phyloP scores from a whole-genome alignment of 2,797 vertebrate species.

The Florisuga fusca region DNA sequence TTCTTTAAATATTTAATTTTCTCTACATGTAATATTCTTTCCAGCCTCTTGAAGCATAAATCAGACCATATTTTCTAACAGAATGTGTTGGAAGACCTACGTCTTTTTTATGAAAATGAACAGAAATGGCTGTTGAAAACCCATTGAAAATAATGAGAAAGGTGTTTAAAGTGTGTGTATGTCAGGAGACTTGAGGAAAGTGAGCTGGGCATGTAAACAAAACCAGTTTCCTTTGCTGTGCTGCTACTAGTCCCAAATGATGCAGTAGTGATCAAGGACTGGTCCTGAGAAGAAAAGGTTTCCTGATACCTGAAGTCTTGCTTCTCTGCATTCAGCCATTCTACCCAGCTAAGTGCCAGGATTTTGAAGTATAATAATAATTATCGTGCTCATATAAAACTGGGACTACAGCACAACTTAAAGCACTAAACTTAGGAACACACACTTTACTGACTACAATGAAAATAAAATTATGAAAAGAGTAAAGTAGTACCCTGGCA shows the following conservation, averaged over 20 bases:
- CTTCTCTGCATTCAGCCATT: background rate
- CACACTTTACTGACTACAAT: background rate
- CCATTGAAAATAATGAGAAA: background rate
- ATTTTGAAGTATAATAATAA: background rate
- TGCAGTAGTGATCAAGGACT: background rate
- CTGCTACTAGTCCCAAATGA: background rate
- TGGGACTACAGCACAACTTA: background rate
- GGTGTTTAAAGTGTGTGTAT: background rate
- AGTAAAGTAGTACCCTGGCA: conserved; percentile 24
- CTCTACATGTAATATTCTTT: background rate
- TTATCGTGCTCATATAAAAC: background rate
- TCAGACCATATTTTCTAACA: background rate
- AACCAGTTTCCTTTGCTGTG: background rate
- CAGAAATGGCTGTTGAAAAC: background rate
- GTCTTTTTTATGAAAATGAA: background rate
- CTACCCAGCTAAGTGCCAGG: background rate
- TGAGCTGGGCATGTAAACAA: too few relatives aligned
- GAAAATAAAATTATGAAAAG: background rate
- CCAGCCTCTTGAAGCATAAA: background rate
- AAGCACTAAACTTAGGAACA: background rate
- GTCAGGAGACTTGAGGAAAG: background rate
- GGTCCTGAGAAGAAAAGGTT: background rate
- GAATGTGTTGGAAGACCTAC: rapidly evolving
- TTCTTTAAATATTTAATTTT: background rate
- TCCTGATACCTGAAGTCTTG: rapidly evolving